Evolutionary conservation across 2,113 vertebrate genomes (phyloP), one percentile per base, ranked within the genome.

Genomic region (Spermophilus dauricus): DNA sequence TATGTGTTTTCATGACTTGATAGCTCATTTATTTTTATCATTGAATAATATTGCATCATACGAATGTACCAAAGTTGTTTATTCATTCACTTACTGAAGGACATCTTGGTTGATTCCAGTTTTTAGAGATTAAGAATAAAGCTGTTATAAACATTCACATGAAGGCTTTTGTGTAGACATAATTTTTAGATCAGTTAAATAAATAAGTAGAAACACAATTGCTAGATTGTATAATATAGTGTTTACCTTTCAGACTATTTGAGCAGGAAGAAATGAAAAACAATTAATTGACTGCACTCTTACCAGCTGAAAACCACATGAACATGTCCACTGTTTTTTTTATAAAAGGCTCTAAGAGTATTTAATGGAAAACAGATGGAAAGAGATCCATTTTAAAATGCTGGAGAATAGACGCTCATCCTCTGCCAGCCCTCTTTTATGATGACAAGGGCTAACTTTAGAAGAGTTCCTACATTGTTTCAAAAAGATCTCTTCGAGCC

Each of bases 171-270:
- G 12, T 45, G 10, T 28, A 39, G 37, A 67, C 24, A 39, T 76
- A 93, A 17, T 53, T 69, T 93, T 93, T 12, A 86, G 32, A 86
- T 42, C 58, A 72, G 30, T 80, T 76, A 48, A 56, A 90, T 82
- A 78, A 89, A 85, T n/a, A 69, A 34, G 28, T 53, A 78, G 32
- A 22, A 69, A 17, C 48, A 48, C 13, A 61, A 85, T 61, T 58
- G 6, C 4, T 26, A 12, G 24, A 8, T 58, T 73, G 34, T 51
- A 30, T 75, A 75, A 70, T 39, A 76, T 76, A 67, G 34, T 69
- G 26, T 70, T 95, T 92, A 77, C 10, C n/a, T 16, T 70, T 51
- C 51, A 69, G 20, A 65, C 4, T n/a, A 32, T 58, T 91, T 72
- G 18, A 67, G 4, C 28, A 61, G 56, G 17, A 70, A 11, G 73